A percentile compares a stretch with the other conserved stretches of the same genome.
Conservation (phyloP, 2,113 vertebrate species). For the Manacus vitellinus region DNA sequence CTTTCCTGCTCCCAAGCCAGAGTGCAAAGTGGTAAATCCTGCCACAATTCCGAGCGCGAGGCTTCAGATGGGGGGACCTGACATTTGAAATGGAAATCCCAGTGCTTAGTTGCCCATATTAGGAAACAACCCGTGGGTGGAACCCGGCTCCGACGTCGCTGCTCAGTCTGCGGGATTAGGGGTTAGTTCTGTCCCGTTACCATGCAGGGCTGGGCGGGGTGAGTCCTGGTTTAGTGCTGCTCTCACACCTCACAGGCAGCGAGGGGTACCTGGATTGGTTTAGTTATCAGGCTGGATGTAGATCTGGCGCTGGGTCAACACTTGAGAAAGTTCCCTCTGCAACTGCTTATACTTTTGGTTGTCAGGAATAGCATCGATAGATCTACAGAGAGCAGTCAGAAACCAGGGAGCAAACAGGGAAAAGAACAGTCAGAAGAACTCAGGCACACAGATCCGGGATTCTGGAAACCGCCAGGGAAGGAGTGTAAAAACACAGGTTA, state of each 20-base stretch:
- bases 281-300: constrained; percentile 96
- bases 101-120: background rate
- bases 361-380: constrained; percentile 98
- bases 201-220: constrained; percentile 41
- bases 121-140: background rate
- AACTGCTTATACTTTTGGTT: constrained; percentile 99
- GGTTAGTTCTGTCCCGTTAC: constrained; percentile 70
- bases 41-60: background rate
- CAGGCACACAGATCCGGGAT: background rate
- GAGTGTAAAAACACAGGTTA: background rate
- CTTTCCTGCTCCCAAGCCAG: background rate
- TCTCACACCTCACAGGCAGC: constrained; percentile 68
- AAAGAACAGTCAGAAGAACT: constrained; percentile 39
- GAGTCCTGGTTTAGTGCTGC: constrained; percentile 76
- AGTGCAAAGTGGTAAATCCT: background rate
- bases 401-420: constrained; percentile 44
- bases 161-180: background rate
- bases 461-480: background rate
- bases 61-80: background rate
- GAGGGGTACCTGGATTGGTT: constrained; percentile 85
- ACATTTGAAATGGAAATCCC: accelerated
- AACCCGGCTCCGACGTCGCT: background rate
- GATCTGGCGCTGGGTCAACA: constrained; percentile 99
- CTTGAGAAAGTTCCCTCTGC: constrained; percentile 99
- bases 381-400: constrained; percentile 85